Evolutionary conservation across 1,140 invertebrate genomes (phyloP), one percentile per base, ranked within the genome.

Genomic region (Stegodyphus dumicola): DNA sequence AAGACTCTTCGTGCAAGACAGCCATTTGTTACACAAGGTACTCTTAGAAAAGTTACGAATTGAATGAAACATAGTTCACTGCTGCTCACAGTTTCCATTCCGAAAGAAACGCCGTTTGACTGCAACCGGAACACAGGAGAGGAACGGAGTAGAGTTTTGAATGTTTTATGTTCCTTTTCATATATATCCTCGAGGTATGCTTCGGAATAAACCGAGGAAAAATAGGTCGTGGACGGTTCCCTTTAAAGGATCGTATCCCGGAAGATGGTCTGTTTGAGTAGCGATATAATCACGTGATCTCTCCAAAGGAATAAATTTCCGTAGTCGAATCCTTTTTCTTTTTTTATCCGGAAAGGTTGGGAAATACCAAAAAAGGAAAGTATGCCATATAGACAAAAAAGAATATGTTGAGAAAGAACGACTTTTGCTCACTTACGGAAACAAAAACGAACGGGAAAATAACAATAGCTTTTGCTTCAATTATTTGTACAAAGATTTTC

Each of bases 141-240:
- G 15, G 56, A 60, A 60, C 9, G 56, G 2, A 15, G 56, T 10
- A 60, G 15, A 60, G 56, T 60, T 33, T 33, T 60, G 56, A 60
- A 60, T 60, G 56, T 60, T 60, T 60, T 60, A 60, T 60, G 56
- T 60, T 60, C 56, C 56, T 60, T 60, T 60, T 60, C 56, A 60
- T 10, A 60, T 60, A 60, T 60, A 60, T 60, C 56, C 56, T 60
- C 9, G 56, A 60, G 56, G 56, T 60, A 60, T 60, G 56, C 56
- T 9, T 9, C 2, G 56, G 56, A 60, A 60, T 60, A 60, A 60
- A 60, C 56, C 15, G 56, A 60, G 15, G 56, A 15, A 60, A 60
- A 60, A 60, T 60, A 60, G 56, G 15, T 60, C 9, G 56, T 10
- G 56, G 56, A 60, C 9, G 9, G 9, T 60, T 60, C 5, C 56